A percentile compares a stretch with the other conserved stretches of the same genome.
phyloP scores from a whole-genome alignment of 2,888 invertebrate genomes.

The Hyppa rectilinea region DNA sequence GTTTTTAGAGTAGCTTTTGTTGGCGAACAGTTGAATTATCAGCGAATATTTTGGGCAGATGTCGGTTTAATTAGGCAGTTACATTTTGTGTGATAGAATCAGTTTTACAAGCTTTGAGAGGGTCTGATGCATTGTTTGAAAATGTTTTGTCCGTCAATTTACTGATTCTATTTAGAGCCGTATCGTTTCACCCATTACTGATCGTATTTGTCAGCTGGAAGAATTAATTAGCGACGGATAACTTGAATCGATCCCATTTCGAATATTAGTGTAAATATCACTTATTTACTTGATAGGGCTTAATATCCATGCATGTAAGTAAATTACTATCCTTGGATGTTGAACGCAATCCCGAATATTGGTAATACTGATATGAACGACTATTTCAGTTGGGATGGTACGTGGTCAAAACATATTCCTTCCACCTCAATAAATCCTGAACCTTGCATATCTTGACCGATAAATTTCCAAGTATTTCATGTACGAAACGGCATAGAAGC shows the following conservation, averaged over 20 bases:
- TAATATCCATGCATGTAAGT: neutral
- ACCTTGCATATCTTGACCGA: neutral
- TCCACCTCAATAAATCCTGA: constrained; percentile 25
- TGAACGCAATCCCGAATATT: neutral
- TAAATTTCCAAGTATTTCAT: constrained; percentile 21
- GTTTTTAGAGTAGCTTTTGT: constrained; percentile 81
- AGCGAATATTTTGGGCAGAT: constrained; percentile 77
- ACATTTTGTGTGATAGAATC: constrained; percentile 50
- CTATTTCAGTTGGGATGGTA: neutral
- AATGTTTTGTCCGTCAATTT: constrained; percentile 7
- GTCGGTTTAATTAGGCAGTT: constrained; percentile 70
- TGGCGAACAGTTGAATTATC: constrained; percentile 76
- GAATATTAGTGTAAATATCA: too few relatives aligned
- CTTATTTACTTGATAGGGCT: neutral
- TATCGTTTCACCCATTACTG: neutral
- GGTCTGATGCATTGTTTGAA: constrained; percentile 6
- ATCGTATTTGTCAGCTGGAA: neutral
- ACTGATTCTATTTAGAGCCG: constrained; percentile 10
- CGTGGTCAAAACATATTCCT: neutral
- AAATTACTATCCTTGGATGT: neutral
- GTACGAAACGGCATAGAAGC: neutral
- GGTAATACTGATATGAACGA: neutral
- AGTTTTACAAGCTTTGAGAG: constrained; percentile 23
- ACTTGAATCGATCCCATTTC: constrained; percentile 1
- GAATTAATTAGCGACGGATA: neutral